These are phyloP conservation scores for Mallotus villosus DNA, from an alignment of 2,797 vertebrate species.

Conservation along the genomic window DNA sequence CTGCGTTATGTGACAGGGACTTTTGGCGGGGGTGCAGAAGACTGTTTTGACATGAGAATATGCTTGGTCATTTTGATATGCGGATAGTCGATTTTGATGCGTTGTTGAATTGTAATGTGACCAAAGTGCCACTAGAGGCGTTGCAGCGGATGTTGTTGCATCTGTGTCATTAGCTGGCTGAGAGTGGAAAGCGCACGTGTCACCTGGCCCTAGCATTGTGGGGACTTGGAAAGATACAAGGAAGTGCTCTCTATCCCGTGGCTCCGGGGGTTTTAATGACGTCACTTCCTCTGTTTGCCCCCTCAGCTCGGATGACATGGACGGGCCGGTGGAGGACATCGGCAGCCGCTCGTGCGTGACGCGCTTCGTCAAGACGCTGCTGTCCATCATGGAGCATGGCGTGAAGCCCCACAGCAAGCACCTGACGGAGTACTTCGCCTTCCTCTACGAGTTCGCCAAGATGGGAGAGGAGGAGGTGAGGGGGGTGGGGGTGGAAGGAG, in stretches of 20 bases:
- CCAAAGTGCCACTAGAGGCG: slow-evolving; percentile 1
- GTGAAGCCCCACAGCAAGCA: slow-evolving; percentile 99
- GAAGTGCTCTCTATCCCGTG: too few relatives aligned
- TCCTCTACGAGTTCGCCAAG: slow-evolving; percentile 98
- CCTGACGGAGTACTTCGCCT: slow-evolving; percentile 97
- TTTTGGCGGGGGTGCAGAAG: too few relatives aligned
- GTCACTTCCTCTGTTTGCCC: background rate
- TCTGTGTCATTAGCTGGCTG: slow-evolving; percentile 21
- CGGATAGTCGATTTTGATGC: too few relatives aligned
- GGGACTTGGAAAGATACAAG: slow-evolving; percentile 34
- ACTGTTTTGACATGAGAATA: too few relatives aligned
- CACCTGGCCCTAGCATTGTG: slow-evolving; percentile 12
- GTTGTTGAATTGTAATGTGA: too few relatives aligned
- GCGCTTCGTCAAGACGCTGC: slow-evolving; percentile 93
- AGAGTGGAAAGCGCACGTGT: slow-evolving; percentile 35
- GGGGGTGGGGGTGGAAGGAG: too few relatives aligned
- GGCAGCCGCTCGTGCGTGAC: slow-evolving; percentile 97
- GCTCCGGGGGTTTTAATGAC: too few relatives aligned
- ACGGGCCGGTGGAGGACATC: slow-evolving; percentile 96
- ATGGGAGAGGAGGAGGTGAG: slow-evolving; percentile 98
- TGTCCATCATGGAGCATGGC: slow-evolving; percentile 99
- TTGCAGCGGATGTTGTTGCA: slow-evolving; percentile 25
- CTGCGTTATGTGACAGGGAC: too few relatives aligned
- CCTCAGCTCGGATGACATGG: slow-evolving; percentile 94
- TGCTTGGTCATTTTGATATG: too few relatives aligned